Conservation (phyloP, 2,113 vertebrate species). For the Pelodiscus sinensis region DNA sequence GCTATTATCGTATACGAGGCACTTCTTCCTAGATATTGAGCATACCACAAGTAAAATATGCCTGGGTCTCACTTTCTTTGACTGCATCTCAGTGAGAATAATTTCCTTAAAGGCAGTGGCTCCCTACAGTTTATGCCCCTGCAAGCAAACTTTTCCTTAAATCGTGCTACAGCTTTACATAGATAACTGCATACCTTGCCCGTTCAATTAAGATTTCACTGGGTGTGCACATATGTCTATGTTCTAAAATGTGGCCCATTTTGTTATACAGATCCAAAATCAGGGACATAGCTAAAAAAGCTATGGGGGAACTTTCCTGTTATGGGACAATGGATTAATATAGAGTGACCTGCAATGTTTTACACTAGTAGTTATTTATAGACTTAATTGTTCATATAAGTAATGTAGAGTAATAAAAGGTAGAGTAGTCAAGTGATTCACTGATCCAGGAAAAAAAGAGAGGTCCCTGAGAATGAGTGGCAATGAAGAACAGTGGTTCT, state of each 20-base stretch:
- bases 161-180: background rate
- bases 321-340: background rate
- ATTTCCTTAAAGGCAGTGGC: constrained; percentile 12
- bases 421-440: background rate
- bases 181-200: accelerated
- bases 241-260: background rate
- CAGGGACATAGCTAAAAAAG: background rate
- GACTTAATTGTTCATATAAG: background rate
- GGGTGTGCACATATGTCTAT: accelerated
- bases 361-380: background rate
- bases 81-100: background rate
- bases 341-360: background rate
- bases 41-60: constrained; percentile 2
- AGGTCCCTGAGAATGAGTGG: background rate
- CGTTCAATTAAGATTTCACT: background rate
- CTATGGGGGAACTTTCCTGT: background rate
- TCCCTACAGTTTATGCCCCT: background rate
- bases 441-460: accelerated
- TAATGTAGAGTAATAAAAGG: background rate
- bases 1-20: constrained; percentile 28
- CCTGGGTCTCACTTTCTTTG: constrained; percentile 19
- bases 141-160: background rate
- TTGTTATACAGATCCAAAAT: background rate
- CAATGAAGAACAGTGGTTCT: background rate
- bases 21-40: constrained; percentile 20